Percentiles rank a stretch among this genome's conserved stretches.
These are phyloP conservation scores for Helicoverpa armigera DNA, from an alignment of 1,140 invertebrate species.

Conservation along the genomic window DNA sequence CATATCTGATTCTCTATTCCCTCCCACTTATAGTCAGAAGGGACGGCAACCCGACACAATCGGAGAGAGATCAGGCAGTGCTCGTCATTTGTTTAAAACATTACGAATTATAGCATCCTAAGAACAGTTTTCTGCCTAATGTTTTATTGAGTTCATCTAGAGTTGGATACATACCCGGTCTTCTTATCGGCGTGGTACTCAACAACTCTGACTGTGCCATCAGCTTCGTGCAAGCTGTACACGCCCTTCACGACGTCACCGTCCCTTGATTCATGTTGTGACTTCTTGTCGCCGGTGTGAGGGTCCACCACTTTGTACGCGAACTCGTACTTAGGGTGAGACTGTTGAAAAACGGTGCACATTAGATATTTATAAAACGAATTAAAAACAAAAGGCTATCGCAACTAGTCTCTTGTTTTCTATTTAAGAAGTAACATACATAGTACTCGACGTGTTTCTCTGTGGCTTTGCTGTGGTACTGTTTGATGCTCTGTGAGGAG, in stretches of 20 bases:
- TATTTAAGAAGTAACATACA: slow-evolving; percentile 16
- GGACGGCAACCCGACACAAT: too few relatives aligned
- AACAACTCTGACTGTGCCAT: slow-evolving; percentile 73
- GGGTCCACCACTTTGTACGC: too few relatives aligned
- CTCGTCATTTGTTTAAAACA: too few relatives aligned
- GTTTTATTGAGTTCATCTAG: too few relatives aligned
- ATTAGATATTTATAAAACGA: neutral
- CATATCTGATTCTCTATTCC: too few relatives aligned
- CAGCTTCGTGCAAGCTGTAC: slow-evolving; percentile 68
- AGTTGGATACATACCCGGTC: slow-evolving; percentile 69
- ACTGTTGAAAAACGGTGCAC: slow-evolving; percentile 51
- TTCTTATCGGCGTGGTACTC: slow-evolving; percentile 87
- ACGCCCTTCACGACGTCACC: slow-evolving; percentile 68
- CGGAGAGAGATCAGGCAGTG: too few relatives aligned
- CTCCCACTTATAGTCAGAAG: too few relatives aligned
- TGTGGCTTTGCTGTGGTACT: slow-evolving; percentile 27
- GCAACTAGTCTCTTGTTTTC: neutral
- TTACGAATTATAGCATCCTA: too few relatives aligned
- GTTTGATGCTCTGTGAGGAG: neutral
- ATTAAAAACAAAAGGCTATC: neutral
- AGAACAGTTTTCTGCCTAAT: neutral
- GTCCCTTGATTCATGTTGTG: slow-evolving; percentile 65
- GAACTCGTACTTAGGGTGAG: slow-evolving; percentile 69
- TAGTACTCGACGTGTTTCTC: slow-evolving; percentile 46
- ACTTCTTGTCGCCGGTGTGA: slow-evolving; percentile 44